These are phyloP conservation scores for Conger conger DNA, from an alignment of 2,113 vertebrate genomes.

Conservation along the genomic window DNA sequence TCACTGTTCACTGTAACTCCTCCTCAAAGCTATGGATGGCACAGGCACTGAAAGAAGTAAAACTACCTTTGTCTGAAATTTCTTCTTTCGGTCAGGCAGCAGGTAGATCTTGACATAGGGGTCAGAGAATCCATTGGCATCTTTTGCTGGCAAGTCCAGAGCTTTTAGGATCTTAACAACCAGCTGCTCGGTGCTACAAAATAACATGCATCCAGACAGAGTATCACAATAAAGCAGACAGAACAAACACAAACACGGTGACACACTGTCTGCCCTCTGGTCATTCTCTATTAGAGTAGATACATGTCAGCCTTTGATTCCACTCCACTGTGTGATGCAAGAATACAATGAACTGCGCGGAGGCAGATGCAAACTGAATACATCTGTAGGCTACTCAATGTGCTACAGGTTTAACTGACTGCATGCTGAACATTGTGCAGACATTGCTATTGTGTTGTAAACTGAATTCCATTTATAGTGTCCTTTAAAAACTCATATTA, in stretches of 20 bases:
- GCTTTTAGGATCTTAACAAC: constrained; percentile 82
- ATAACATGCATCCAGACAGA: constrained; percentile 73
- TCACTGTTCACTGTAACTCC: not conserved
- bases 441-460: not conserved
- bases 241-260: not conserved
- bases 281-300: not conserved
- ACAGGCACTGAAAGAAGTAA: not conserved
- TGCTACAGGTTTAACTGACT: not conserved
- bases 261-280: not conserved
- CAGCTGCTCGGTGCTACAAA: constrained; percentile 78
- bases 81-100: constrained; percentile 84
- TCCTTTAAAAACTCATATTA: not conserved
- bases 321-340: not conserved
- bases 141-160: constrained; percentile 83
- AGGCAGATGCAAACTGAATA: not conserved
- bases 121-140: constrained; percentile 81
- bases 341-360: not conserved
- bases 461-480: not conserved
- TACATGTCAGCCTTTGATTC: not conserved
- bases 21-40: not conserved
- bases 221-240: constrained; percentile 57
- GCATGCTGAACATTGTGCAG: not conserved
- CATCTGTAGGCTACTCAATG: not conserved
- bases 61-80: constrained; percentile 74
- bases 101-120: constrained; percentile 88